Percentiles rank a stretch among this genome's conserved stretches.
These are phyloP conservation scores for Myotis vivesi DNA, from an alignment of 2,797 vertebrate genomes.

Conservation along the genomic window DNA sequence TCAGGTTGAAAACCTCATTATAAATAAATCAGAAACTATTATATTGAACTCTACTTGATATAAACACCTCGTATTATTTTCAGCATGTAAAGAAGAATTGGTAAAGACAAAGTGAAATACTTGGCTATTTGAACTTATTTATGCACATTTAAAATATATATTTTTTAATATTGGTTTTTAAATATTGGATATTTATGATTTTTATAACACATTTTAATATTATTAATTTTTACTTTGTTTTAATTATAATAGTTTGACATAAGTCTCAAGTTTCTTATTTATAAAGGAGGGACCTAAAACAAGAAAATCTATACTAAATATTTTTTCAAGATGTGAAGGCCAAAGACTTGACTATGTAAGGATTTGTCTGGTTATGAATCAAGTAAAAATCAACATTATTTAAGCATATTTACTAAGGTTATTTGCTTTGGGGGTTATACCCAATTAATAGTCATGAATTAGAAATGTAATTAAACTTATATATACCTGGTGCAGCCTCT, in stretches of 20 bases:
- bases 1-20: background rate
- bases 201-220: background rate
- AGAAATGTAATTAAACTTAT: conserved; percentile 4
- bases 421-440: conserved; percentile 1
- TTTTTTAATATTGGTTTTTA: background rate
- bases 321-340: background rate
- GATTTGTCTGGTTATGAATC: background rate
- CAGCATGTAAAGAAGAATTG: background rate
- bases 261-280: background rate
- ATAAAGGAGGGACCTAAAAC: background rate
- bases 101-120: background rate
- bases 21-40: background rate
- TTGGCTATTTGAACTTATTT: background rate
- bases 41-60: background rate
- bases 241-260: background rate
- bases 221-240: conserved; percentile 20
- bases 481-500: background rate
- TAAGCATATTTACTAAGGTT: background rate
- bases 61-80: background rate
- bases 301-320: background rate
- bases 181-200: background rate
- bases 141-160: background rate
- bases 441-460: background rate
- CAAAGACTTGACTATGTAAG: background rate
- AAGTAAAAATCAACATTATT: background rate